Evolutionary conservation across 2,888 invertebrate species (phyloP), one percentile per base, ranked within the genome.

Genomic region (Omphaloscelis lunosa): DNA sequence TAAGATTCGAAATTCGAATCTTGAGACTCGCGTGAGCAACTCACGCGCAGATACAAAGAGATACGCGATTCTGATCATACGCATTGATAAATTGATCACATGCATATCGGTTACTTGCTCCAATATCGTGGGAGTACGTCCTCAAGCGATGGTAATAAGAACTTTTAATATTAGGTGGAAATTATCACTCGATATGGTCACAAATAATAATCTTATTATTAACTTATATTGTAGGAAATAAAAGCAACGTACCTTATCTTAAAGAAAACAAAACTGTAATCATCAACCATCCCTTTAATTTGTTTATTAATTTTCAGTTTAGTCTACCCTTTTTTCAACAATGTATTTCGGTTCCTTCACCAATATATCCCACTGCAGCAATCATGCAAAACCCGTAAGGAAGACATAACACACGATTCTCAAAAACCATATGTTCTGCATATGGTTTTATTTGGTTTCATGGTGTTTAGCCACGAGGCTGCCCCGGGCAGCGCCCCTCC

Each of bases 31-130:
- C 93, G 93, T 93, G 92, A 92, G 91, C 84, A 78, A 86, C 86
- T 87, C 87, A 75, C 75, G 86, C 80, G 82, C 92, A 89, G 94
- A 94, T 93, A 93, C 91, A 94, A 93, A 93, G 93, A 94, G 94
- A 95, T 94, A 94, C 90, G 90, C 90, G 88, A 88, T 90, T 90
- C 90, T 90, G 95, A 96, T 96, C 94, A 93, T 93, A 94, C 91
- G 92, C 94, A 93, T 91, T 93, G 95, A 96, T 96, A 95, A 93
- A 92, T 92, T 92, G 93, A 95, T 95, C 94, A 93, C 92, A 92
- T 91, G 89, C 90, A 91, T 95, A 95, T 95, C 93, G 88, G 91
- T 95, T 94, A 93, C 95, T 92, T 90, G 92, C 90, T 84, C 85
- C 86, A 89, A 90, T 90, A 93, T 93, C 93, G 93, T 94, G 93